These are phyloP conservation scores for Sesia bembeciformis DNA, from an alignment of 2,888 invertebrate genomes.

Conservation along the genomic window DNA sequence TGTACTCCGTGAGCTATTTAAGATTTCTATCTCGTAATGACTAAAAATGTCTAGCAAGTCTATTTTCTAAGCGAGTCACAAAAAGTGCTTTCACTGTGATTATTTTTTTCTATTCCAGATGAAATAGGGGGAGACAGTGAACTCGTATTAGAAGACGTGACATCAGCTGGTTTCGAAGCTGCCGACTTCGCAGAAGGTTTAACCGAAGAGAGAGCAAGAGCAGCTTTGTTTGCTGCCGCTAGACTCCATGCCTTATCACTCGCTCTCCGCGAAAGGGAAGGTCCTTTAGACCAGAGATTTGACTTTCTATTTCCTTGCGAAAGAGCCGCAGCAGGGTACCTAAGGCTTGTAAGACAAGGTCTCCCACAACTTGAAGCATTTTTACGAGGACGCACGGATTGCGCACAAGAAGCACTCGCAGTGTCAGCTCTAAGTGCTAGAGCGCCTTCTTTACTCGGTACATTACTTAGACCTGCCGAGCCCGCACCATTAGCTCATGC, in stretches of 20 bases:
- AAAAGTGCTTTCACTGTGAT: neutral
- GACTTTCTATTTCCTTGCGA: slow-evolving; percentile 85
- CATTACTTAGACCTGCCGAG: slow-evolving; percentile 80
- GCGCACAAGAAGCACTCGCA: slow-evolving; percentile 75
- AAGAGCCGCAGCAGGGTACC: slow-evolving; percentile 85
- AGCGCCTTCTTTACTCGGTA: slow-evolving; percentile 82
- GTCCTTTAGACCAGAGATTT: slow-evolving; percentile 60
- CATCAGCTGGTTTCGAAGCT: slow-evolving; percentile 76
- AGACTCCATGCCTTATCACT: slow-evolving; percentile 83
- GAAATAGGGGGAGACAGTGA: slow-evolving; percentile 71
- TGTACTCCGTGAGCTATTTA: too few species aligned
- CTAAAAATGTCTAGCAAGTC: too few species aligned
- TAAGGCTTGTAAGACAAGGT: slow-evolving; percentile 84
- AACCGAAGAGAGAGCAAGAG: slow-evolving; percentile 76
- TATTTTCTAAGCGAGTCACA: too few species aligned
- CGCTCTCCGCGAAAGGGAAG: slow-evolving; percentile 61
- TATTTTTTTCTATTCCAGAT: slow-evolving; percentile 30
- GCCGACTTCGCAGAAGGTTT: slow-evolving; percentile 82
- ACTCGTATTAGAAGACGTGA: slow-evolving; percentile 84
- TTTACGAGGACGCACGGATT: slow-evolving; percentile 77
- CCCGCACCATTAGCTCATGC: slow-evolving; percentile 87
- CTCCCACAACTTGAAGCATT: slow-evolving; percentile 84
- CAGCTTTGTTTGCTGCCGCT: slow-evolving; percentile 82
- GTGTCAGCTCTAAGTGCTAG: slow-evolving; percentile 79
- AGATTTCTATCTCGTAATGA: too few species aligned